phyloP scores from a whole-genome alignment of 1,140 invertebrate species.

The Drosophila teissieri region DNA sequence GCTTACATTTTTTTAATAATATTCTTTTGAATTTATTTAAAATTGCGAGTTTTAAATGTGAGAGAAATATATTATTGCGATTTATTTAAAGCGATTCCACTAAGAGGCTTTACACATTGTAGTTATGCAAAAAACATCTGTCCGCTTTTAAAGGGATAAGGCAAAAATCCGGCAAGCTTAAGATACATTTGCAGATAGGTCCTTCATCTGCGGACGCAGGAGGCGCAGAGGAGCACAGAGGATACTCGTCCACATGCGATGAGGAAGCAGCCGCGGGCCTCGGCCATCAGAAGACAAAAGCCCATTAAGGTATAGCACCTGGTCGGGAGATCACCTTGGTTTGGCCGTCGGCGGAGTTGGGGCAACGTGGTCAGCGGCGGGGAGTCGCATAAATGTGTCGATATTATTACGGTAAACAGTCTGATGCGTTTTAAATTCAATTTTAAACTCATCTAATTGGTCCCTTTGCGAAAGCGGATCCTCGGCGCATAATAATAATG shows the following conservation, averaged over 20 bases:
- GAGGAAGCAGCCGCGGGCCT: constrained; percentile 30
- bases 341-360: constrained; percentile 18
- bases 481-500: constrained; percentile 54
- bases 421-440: constrained; percentile 81
- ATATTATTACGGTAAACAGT: constrained; percentile 82
- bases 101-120: neutral
- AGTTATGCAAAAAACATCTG: constrained; percentile 24
- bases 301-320: constrained; percentile 79
- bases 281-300: constrained; percentile 59
- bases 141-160: neutral
- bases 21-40: neutral
- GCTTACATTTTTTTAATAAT: neutral
- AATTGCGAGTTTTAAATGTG: neutral
- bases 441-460: constrained; percentile 76
- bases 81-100: neutral
- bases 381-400: constrained; percentile 72
- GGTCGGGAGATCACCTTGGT: constrained; percentile 41
- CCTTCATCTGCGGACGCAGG: constrained; percentile 19
- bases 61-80: neutral
- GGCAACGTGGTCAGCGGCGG: neutral
- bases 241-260: constrained; percentile 10
- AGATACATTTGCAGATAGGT: constrained; percentile 2
- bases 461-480: constrained; percentile 52
- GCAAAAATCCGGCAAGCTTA: constrained; percentile 41
- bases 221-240: constrained; percentile 7